These are phyloP conservation scores for Vanessa cardui DNA, from an alignment of 2,888 invertebrate genomes.

Conservation along the genomic window DNA sequence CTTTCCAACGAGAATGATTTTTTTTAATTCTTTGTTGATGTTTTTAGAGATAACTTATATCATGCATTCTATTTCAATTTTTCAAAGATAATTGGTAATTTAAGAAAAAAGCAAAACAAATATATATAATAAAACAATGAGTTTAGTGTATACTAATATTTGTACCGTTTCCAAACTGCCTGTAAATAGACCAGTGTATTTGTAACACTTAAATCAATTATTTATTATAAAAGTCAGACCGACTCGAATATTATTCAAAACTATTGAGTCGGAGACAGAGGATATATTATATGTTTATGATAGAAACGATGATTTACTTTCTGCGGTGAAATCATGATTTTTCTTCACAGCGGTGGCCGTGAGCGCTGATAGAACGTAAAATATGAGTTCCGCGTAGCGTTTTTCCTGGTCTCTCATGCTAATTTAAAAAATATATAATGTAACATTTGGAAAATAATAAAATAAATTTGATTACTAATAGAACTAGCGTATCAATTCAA, in stretches of 20 bases:
- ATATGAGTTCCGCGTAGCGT: constrained; percentile 44
- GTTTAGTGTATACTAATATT: not conserved
- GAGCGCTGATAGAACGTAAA: constrained; percentile 41
- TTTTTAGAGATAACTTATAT: too few relatives aligned
- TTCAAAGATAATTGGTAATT: too few relatives aligned
- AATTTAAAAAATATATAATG: constrained; percentile 9
- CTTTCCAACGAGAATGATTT: not conserved
- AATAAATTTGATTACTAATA: not conserved
- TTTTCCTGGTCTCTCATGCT: constrained; percentile 27
- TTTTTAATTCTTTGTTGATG: too few relatives aligned
- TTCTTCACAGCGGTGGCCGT: constrained; percentile 30
- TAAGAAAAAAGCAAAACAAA: too few relatives aligned
- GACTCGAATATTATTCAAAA: constrained; percentile 34
- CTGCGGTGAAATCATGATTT: constrained; percentile 42
- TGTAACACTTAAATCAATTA: constrained; percentile 22
- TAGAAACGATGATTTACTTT: constrained; percentile 46
- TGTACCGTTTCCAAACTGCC: not conserved
- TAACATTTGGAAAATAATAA: not conserved
- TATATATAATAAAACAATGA: too few relatives aligned
- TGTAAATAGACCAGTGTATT: constrained; percentile 8
- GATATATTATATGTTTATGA: constrained; percentile 46
- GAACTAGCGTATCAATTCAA: not conserved
- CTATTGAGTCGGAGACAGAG: constrained; percentile 41
- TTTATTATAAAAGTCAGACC: constrained; percentile 17
- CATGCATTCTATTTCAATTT: too few relatives aligned